Conservation (phyloP, 2,113 vertebrate species). For the Synodontis membranacea region DNA sequence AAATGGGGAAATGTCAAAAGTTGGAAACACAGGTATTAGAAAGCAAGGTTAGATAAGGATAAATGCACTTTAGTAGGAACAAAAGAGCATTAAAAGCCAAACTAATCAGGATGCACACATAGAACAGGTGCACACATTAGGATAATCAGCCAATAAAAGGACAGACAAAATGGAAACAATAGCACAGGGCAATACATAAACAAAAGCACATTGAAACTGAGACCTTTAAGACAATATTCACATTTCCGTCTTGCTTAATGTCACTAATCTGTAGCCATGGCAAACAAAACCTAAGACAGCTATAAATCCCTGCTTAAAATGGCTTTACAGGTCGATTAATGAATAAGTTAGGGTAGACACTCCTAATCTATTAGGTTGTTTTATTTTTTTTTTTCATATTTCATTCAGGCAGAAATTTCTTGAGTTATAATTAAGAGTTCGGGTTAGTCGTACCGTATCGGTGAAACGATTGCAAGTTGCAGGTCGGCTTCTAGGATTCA, state of each 20-base stretch:
- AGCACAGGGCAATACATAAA: background rate
- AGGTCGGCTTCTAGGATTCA: background rate
- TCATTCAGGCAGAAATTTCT: background rate
- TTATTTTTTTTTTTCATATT: background rate
- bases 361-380: background rate
- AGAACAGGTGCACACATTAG: background rate
- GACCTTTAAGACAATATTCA: background rate
- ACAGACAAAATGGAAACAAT: background rate
- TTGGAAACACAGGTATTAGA: background rate
- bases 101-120: background rate
- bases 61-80: too few species aligned
- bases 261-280: background rate
- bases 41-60: background rate
- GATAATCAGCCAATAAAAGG: background rate
- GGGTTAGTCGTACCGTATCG: too few species aligned
- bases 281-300: background rate
- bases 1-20: background rate
- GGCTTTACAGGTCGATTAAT: background rate
- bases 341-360: background rate
- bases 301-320: background rate
- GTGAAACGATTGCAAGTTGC: background rate
- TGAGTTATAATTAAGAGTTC: background rate
- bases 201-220: background rate
- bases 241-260: background rate
- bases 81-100: background rate